These are phyloP conservation scores for Eueides isabella DNA, from an alignment of 1,140 invertebrate genomes.

Conservation along the genomic window DNA sequence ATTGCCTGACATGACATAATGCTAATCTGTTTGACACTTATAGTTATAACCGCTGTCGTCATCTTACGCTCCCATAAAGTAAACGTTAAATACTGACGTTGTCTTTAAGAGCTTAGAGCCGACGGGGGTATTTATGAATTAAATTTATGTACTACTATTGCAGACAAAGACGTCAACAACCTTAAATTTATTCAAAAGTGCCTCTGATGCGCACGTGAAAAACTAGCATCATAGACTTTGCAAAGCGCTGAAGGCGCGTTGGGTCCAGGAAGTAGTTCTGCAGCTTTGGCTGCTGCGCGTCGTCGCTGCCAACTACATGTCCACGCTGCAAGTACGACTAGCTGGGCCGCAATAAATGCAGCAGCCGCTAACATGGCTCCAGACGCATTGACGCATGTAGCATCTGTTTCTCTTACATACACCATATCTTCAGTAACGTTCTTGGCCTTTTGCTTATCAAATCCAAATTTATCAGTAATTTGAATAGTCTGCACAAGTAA, in stretches of 20 bases:
- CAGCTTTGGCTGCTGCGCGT: constrained; percentile 83
- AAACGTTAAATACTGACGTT: constrained; percentile 47
- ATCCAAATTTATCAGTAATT: constrained; percentile 95
- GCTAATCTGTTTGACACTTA: constrained; percentile 61
- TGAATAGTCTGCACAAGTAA: constrained; percentile 95
- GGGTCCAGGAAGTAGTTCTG: constrained; percentile 75
- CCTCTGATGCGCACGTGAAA: constrained; percentile 87
- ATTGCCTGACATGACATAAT: constrained; percentile 58
- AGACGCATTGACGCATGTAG: constrained; percentile 88
- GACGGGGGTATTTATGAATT: constrained; percentile 76
- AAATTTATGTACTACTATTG: constrained; percentile 78
- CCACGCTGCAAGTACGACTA: constrained; percentile 92
- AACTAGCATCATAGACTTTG: constrained; percentile 93
- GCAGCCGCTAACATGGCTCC: constrained; percentile 91
- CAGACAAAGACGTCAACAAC: constrained; percentile 69
- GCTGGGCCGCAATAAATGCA: constrained; percentile 91
- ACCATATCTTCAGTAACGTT: constrained; percentile 83
- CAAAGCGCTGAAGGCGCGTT: constrained; percentile 87
- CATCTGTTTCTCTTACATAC: constrained; percentile 82
- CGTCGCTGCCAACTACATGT: constrained; percentile 92
- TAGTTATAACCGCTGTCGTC: constrained; percentile 73
- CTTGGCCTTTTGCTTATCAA: constrained; percentile 84
- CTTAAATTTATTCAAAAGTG: constrained; percentile 86
- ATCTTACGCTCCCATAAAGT: constrained; percentile 60
- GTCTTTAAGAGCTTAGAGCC: constrained; percentile 63